Percentiles rank a stretch among this genome's conserved stretches.
phyloP scores from a whole-genome alignment of 2,888 invertebrate genomes.

The Caenorhabditis becei region DNA sequence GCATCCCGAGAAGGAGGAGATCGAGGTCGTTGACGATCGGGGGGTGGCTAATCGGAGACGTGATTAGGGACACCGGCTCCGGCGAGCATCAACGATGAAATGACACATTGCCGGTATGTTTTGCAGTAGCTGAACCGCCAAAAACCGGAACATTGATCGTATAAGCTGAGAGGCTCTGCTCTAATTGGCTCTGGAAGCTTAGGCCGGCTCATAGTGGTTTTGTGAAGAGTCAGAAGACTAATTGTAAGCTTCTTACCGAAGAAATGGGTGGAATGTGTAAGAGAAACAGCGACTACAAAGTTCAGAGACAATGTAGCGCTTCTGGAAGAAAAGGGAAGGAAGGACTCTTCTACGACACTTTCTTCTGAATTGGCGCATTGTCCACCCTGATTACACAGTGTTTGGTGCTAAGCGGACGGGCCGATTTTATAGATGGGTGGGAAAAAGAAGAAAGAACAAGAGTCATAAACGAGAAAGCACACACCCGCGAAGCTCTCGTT shows the following conservation, averaged over 20 bases:
- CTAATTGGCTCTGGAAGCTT: too few species aligned
- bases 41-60: constrained; percentile 9
- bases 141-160: too few species aligned
- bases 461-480: constrained; percentile 40
- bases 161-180: too few species aligned
- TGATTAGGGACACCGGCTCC: constrained; percentile 10
- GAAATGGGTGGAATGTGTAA: neutral
- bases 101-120: neutral
- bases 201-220: too few species aligned
- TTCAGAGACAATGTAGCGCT: neutral
- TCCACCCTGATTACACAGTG: constrained; percentile 50
- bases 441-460: constrained; percentile 48
- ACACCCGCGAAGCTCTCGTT: neutral
- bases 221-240: neutral
- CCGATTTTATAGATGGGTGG: constrained; percentile 3
- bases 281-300: neutral
- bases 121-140: too few species aligned
- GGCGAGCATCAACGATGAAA: constrained; percentile 20
- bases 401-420: neutral
- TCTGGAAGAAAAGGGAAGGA: neutral
- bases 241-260: neutral
- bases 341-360: neutral
- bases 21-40: neutral
- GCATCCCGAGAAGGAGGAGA: neutral
- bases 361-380: constrained; percentile 29